Conservation (phyloP, 2,888 invertebrate genomes). For the Asteroscopus sphinx region DNA sequence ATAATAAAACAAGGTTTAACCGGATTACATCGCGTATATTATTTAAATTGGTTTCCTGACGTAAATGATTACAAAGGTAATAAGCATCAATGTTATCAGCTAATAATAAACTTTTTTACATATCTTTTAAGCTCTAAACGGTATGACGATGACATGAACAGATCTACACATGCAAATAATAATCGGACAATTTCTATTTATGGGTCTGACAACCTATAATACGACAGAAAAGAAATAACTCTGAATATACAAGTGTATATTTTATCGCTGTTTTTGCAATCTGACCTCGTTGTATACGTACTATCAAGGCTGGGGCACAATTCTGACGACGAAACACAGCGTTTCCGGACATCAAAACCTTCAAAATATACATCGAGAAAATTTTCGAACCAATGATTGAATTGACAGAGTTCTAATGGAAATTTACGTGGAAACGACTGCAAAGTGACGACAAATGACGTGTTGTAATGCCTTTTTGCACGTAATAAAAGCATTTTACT, state of each 20-base stretch:
- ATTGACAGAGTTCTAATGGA: constrained; percentile 7
- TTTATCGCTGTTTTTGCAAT: constrained; percentile 57
- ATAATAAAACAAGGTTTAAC: no score
- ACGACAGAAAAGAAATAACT: constrained; percentile 27
- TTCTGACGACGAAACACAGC: constrained; percentile 40
- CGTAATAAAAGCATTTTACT: constrained; percentile 24
- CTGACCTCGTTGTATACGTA: constrained; percentile 58
- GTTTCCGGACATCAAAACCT: constrained; percentile 51
- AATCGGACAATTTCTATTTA: constrained; percentile 62
- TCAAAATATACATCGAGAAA: constrained; percentile 46
- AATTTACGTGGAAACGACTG: constrained; percentile 8
- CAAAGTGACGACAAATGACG: constrained; percentile 11
- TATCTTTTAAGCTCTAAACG: constrained; percentile 19
- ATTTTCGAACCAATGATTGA: constrained; percentile 22
- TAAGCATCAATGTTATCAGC: constrained; percentile 19
- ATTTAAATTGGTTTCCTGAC: no score
- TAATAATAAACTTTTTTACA: constrained; percentile 28
- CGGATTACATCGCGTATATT: no score
- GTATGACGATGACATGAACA: constrained; percentile 18
- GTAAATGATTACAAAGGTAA: constrained; percentile 10
- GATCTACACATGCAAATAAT: constrained; percentile 23
- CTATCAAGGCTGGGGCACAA: constrained; percentile 56
- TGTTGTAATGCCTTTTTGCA: constrained; percentile 19
- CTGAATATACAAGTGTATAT: constrained; percentile 33
- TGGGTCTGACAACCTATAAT: constrained; percentile 60